These are phyloP conservation scores for Bombus pyrosoma DNA, from an alignment of 1,140 invertebrate species.

Conservation along the genomic window DNA sequence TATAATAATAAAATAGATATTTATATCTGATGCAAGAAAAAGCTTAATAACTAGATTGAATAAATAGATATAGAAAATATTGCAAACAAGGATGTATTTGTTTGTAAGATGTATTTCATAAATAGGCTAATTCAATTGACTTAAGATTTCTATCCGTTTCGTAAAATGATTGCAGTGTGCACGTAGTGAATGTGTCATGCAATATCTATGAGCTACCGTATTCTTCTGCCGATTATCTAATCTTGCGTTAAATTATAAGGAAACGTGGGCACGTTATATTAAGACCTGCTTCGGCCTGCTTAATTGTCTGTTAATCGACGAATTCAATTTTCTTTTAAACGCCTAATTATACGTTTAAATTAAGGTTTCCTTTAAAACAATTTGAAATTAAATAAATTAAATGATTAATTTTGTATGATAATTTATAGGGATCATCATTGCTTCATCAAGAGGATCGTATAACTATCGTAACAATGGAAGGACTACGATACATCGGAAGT, in stretches of 20 bases:
- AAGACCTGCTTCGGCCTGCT: conserved; percentile 40
- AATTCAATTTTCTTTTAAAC: not conserved
- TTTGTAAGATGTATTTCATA: conserved; percentile 22
- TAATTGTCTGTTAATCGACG: conserved; percentile 38
- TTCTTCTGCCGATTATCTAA: conserved; percentile 61
- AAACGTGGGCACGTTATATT: conserved; percentile 45
- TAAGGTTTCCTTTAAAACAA: not conserved
- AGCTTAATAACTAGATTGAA: too few species aligned
- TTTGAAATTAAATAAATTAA: not conserved
- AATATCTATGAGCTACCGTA: conserved; percentile 23
- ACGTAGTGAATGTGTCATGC: conserved; percentile 31
- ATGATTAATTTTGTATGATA: not conserved
- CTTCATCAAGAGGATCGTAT: too few species aligned
- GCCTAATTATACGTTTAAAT: not conserved
- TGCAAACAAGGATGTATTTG: not conserved
- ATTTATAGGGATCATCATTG: not conserved
- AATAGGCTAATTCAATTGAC: conserved; percentile 38
- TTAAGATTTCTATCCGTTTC: conserved; percentile 37
- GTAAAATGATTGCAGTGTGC: conserved; percentile 30
- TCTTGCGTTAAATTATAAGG: conserved; percentile 40
- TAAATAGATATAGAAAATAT: conserved; percentile 1
- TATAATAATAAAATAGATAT: not conserved
- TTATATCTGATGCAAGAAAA: not conserved
- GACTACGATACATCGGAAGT: not conserved
- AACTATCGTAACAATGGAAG: not conserved